These are phyloP conservation scores for Agrilus planipennis DNA, from an alignment of 1,140 invertebrate species.

Conservation along the genomic window DNA sequence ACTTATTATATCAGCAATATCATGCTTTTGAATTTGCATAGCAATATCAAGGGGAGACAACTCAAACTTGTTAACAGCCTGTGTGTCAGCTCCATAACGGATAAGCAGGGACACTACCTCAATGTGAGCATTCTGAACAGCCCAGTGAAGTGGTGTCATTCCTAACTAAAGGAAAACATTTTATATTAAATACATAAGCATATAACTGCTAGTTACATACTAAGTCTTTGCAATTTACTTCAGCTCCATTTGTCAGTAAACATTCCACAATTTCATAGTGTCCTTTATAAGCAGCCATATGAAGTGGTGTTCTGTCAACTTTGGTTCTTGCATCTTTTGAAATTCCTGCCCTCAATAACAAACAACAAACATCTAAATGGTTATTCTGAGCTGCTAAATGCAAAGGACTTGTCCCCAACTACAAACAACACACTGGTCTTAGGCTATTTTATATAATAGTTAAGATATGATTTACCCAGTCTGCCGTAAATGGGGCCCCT, in stretches of 20 bases:
- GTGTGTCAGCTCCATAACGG: conserved; percentile 56
- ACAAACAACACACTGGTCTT: conserved; percentile 10
- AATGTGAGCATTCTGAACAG: conserved; percentile 70
- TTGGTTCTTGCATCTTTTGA: conserved; percentile 81
- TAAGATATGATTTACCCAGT: conserved; percentile 58
- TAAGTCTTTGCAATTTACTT: conserved; percentile 75
- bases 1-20: conserved; percentile 49
- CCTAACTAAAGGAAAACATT: conserved; percentile 46
- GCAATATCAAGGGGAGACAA: conserved; percentile 73
- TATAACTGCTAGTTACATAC: conserved; percentile 35
- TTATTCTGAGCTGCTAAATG: conserved; percentile 78
- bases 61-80: conserved; percentile 66
- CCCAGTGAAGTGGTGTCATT: conserved; percentile 94
- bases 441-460: neutral
- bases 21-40: conserved; percentile 45
- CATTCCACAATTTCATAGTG: conserved; percentile 65
- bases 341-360: conserved; percentile 73
- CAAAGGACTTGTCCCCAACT: conserved; percentile 81
- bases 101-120: conserved; percentile 59
- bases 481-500: conserved; percentile 83
- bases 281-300: conserved; percentile 78
- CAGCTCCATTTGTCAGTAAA: conserved; percentile 63
- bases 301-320: conserved; percentile 81
- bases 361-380: conserved; percentile 68
- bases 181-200: conserved; percentile 7